Conservation (phyloP, 2,888 invertebrate species). For the Chironomus tentans region DNA sequence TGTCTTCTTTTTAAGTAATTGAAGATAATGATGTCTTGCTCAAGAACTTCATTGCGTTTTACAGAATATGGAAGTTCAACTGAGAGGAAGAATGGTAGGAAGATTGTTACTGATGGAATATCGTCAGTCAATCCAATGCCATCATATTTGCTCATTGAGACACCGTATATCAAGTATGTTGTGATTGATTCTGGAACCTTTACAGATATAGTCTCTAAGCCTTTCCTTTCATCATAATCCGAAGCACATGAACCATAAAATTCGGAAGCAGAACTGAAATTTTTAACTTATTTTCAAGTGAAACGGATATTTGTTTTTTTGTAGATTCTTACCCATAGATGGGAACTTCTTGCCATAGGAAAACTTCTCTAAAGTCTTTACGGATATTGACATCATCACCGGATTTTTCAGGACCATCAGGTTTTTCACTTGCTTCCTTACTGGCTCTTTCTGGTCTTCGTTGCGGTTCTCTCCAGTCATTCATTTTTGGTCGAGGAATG, state of each 20-base stretch:
- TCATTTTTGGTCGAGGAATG: background rate
- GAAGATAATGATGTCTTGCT: background rate
- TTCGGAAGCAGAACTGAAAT: background rate
- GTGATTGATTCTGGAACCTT: conserved; percentile 2
- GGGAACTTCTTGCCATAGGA: background rate
- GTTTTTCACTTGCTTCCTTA: no score
- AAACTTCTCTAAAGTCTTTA: conserved; percentile 1
- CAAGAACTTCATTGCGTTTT: background rate
- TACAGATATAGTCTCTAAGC: background rate
- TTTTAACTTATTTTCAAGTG: no score
- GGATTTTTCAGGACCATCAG: background rate
- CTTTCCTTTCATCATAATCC: background rate
- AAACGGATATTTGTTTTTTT: no score
- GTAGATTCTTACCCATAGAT: background rate
- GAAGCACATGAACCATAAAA: no score
- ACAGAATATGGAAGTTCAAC: background rate
- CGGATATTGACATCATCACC: background rate
- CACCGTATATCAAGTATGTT: background rate
- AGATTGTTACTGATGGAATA: background rate
- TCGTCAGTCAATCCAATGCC: background rate
- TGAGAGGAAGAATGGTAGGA: background rate
- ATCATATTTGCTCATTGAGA: conserved; percentile 1
- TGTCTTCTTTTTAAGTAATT: background rate
- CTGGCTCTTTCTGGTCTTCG: background rate
- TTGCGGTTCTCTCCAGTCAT: background rate